phyloP scores from a whole-genome alignment of 2,888 invertebrate genomes.

The Ophonus ardosiacus region DNA sequence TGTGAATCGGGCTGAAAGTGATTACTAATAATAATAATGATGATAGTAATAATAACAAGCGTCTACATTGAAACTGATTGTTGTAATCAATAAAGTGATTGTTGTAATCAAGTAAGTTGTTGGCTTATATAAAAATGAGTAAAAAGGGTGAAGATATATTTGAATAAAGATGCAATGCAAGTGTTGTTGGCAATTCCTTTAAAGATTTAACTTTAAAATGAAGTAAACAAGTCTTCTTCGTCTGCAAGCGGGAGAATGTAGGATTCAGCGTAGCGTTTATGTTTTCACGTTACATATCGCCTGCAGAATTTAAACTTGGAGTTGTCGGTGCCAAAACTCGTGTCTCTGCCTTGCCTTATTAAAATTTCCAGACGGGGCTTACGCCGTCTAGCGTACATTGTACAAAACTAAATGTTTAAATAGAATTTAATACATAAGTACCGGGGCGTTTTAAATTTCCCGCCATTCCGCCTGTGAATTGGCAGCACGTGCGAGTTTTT shows the following conservation, averaged over 20 bases:
- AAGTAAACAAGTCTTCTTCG: slow-evolving; percentile 14
- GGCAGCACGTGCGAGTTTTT: slow-evolving; percentile 28
- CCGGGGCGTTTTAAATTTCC: slow-evolving; percentile 13
- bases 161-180: background rate
- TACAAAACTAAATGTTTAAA: slow-evolving; percentile 45
- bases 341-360: slow-evolving; percentile 34
- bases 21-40: no score
- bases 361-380: slow-evolving; percentile 39
- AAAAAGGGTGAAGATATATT: slow-evolving; percentile 1
- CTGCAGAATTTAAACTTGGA: slow-evolving; percentile 40
- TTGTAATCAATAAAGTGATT: background rate
- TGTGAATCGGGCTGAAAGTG: no score
- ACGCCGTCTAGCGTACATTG: background rate
- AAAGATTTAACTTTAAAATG: slow-evolving; percentile 24
- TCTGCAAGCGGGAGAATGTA: background rate
- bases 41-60: no score
- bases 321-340: slow-evolving; percentile 41
- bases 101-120: background rate
- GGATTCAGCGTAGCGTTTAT: slow-evolving; percentile 3
- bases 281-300: slow-evolving; percentile 8
- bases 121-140: background rate
- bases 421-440: slow-evolving; percentile 45
- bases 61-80: background rate
- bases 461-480: slow-evolving; percentile 1
- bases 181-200: background rate